These are phyloP conservation scores for Torymus texanus DNA, from an alignment of 2,888 invertebrate genomes.

Conservation along the genomic window DNA sequence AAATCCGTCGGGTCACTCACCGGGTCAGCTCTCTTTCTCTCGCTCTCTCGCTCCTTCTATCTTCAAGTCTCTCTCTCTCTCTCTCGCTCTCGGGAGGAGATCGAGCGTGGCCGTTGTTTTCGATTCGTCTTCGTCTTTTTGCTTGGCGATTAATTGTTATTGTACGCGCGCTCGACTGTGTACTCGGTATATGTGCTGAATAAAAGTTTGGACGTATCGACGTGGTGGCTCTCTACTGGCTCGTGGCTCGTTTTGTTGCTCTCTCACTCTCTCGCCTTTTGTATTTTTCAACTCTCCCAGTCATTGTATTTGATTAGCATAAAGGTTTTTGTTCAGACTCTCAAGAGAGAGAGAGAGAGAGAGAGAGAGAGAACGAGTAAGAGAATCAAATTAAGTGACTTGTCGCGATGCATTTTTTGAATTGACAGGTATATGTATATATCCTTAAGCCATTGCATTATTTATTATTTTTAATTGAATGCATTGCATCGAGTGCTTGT, in stretches of 20 bases:
- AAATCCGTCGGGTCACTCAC: constrained; percentile 69
- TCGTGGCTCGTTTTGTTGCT: background rate
- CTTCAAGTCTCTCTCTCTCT: background rate
- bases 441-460: no score
- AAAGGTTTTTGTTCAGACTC: no score
- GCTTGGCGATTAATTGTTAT: constrained; percentile 38
- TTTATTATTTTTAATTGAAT: no score
- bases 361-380: no score
- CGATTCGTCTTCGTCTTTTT: constrained; percentile 1
- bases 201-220: constrained; percentile 7
- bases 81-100: background rate
- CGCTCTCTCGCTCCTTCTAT: background rate
- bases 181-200: background rate
- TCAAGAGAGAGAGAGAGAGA: no score
- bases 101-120: background rate
- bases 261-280: background rate
- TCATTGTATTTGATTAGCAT: no score
- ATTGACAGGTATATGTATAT: no score
- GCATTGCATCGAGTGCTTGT: no score
- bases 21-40: constrained; percentile 58
- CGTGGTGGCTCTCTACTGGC: background rate
- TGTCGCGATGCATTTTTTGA: no score
- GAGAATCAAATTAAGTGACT: no score
- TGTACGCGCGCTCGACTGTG: constrained; percentile 15
- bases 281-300: no score